Conservation (phyloP, 1,140 invertebrate species). For the Drosophila sechellia region DNA sequence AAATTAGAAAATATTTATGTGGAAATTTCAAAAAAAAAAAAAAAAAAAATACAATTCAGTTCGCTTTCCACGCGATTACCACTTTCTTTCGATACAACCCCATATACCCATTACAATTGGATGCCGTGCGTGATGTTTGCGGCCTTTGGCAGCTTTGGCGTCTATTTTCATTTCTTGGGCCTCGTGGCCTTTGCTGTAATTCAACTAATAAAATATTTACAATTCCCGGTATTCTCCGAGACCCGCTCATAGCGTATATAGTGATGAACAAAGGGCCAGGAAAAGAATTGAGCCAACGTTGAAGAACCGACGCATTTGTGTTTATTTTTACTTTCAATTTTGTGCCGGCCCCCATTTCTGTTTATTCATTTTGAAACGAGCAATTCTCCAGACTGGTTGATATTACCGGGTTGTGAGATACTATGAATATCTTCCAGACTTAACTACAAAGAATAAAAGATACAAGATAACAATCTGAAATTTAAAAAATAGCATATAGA, state of each 20-base stretch:
- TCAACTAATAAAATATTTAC: slow-evolving; percentile 69
- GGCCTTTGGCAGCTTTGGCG: slow-evolving; percentile 51
- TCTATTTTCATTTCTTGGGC: slow-evolving; percentile 17
- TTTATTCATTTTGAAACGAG: slow-evolving; percentile 24
- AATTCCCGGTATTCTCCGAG: slow-evolving; percentile 25
- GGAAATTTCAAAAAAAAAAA: background rate
- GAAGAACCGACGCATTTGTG: slow-evolving; percentile 58
- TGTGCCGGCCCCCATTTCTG: slow-evolving; percentile 16
- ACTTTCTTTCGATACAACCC: background rate
- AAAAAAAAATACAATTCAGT: background rate
- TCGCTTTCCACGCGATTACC: background rate
- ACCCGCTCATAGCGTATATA: slow-evolving; percentile 19
- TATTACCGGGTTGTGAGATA: too few relatives aligned
- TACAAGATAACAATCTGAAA: too few relatives aligned
- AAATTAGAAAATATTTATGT: slow-evolving; percentile 12
- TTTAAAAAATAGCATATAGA: too few relatives aligned
- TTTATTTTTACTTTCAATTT: slow-evolving; percentile 69
- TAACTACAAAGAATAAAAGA: too few relatives aligned
- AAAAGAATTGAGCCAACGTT: slow-evolving; percentile 9
- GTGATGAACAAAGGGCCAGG: slow-evolving; percentile 23
- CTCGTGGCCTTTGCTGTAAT: slow-evolving; percentile 43
- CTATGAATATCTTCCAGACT: too few relatives aligned
- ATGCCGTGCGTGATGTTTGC: slow-evolving; percentile 53
- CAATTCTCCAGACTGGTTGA: background rate
- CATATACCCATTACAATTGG: background rate